Conservation (phyloP, 2,797 vertebrate genomes). For the Erpetoichthys calabaricus region DNA sequence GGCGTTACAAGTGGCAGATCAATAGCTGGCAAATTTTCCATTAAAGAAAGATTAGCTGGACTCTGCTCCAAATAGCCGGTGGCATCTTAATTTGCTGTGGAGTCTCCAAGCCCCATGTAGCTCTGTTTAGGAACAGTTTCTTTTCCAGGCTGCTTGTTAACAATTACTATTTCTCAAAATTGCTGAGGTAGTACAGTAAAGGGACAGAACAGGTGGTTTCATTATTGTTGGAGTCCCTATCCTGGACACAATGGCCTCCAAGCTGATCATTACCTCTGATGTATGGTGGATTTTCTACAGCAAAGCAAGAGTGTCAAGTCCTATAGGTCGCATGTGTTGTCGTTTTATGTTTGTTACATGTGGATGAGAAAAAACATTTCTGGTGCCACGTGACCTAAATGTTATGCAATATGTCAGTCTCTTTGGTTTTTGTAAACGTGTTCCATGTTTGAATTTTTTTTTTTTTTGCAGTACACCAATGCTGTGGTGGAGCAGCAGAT, state of each 20-base stretch:
- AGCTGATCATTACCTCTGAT: no score
- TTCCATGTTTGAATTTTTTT: background rate
- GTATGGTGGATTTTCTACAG: no score
- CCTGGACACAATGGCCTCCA: no score
- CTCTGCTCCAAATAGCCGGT: conserved; percentile 78
- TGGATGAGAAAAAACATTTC: no score
- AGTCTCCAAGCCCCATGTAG: conserved; percentile 41
- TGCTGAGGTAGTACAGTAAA: conserved; percentile 37
- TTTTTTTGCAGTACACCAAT: conserved; percentile 75
- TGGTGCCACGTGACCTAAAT: no score
- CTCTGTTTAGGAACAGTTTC: conserved; percentile 49
- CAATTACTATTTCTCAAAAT: conserved; percentile 66
- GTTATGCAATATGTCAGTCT: no score
- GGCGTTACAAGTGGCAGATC: conserved; percentile 86
- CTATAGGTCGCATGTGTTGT: no score
- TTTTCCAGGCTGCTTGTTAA: conserved; percentile 68
- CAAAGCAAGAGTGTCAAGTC: no score
- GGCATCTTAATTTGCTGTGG: conserved; percentile 64
- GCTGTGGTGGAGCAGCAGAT: conserved; percentile 87
- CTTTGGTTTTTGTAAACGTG: no score
- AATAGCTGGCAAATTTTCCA: conserved; percentile 96
- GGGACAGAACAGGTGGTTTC: no score
- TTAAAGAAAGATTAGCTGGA: conserved; percentile 89
- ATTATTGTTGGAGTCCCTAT: no score
- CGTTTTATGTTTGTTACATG: no score